Percentiles rank a stretch among this genome's conserved stretches.
These are phyloP conservation scores for Clarias macrocephalus DNA, from an alignment of 2,113 vertebrate species.

Conservation along the genomic window DNA sequence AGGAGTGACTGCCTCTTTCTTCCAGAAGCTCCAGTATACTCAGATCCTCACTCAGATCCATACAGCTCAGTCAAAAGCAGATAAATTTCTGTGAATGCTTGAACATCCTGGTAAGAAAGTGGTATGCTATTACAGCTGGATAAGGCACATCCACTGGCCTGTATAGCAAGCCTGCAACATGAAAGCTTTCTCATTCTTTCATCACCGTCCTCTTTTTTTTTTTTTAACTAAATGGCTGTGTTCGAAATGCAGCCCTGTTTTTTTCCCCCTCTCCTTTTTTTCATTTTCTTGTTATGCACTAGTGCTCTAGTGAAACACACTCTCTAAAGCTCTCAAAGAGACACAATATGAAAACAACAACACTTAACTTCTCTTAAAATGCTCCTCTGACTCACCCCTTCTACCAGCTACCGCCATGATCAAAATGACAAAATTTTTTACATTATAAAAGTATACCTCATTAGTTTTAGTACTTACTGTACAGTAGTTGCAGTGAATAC, in stretches of 20 bases:
- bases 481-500: background rate
- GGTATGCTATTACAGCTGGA: slow-evolving; percentile 18
- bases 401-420: background rate
- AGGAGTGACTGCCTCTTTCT: slow-evolving; percentile 55
- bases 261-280: background rate
- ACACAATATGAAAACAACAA: slow-evolving; percentile 17
- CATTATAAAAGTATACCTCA: background rate
- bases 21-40: slow-evolving; percentile 25
- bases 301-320: background rate
- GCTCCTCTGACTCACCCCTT: background rate
- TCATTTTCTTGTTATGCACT: background rate
- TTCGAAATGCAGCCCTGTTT: slow-evolving; percentile 6
- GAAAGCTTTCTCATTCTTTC: slow-evolving; percentile 36
- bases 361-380: background rate
- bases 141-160: slow-evolving; percentile 31
- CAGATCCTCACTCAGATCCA: slow-evolving; percentile 6
- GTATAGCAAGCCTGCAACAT: slow-evolving; percentile 9
- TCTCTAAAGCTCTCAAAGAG: background rate
- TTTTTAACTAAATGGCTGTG: slow-evolving; percentile 35
- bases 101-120: slow-evolving; percentile 17
- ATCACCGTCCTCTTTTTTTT: slow-evolving; percentile 9
- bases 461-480: background rate
- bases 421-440: background rate
- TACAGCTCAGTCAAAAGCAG: slow-evolving; percentile 38
- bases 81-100: slow-evolving; percentile 29